These are phyloP conservation scores for Temnothorax longispinosus DNA, from an alignment of 1,140 invertebrate genomes.

Conservation along the genomic window DNA sequence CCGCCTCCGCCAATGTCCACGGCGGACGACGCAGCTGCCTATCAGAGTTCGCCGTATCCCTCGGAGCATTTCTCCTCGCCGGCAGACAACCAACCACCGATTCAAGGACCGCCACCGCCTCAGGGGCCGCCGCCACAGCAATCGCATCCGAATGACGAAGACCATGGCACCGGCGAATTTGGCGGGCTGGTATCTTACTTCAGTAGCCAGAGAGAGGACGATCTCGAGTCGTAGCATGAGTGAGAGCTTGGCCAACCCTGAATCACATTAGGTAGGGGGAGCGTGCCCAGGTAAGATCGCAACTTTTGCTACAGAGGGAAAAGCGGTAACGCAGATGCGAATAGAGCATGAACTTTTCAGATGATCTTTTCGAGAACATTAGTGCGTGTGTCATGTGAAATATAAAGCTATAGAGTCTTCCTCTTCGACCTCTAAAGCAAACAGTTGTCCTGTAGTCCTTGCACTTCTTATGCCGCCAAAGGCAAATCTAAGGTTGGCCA, in stretches of 20 bases:
- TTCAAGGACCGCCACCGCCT: slow-evolving; percentile 78
- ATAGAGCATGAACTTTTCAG: neutral
- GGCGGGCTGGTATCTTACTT: slow-evolving; percentile 95
- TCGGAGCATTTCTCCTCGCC: slow-evolving; percentile 82
- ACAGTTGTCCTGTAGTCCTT: slow-evolving; percentile 63
- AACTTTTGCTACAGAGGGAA: slow-evolving; percentile 70
- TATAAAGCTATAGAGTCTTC: slow-evolving; percentile 69
- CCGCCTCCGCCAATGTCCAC: slow-evolving; percentile 83
- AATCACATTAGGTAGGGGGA: slow-evolving; percentile 65
- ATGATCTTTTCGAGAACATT: neutral
- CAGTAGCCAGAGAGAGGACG: slow-evolving; percentile 93
- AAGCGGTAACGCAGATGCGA: neutral
- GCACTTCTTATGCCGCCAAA: slow-evolving; percentile 37
- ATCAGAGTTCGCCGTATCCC: slow-evolving; percentile 82
- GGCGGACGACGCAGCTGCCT: slow-evolving; percentile 82
- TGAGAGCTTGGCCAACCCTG: slow-evolving; percentile 83
- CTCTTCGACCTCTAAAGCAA: slow-evolving; percentile 73
- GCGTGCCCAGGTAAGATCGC: slow-evolving; percentile 52
- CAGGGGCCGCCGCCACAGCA: slow-evolving; percentile 73
- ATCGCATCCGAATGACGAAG: slow-evolving; percentile 80
- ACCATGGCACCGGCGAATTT: slow-evolving; percentile 89
- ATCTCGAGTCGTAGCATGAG: slow-evolving; percentile 88
- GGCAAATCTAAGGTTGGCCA: slow-evolving; percentile 71
- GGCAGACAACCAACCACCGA: slow-evolving; percentile 79
- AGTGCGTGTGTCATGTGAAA: neutral